Conservation (phyloP, 2,797 vertebrate species). For the Echeneis naucrates region DNA sequence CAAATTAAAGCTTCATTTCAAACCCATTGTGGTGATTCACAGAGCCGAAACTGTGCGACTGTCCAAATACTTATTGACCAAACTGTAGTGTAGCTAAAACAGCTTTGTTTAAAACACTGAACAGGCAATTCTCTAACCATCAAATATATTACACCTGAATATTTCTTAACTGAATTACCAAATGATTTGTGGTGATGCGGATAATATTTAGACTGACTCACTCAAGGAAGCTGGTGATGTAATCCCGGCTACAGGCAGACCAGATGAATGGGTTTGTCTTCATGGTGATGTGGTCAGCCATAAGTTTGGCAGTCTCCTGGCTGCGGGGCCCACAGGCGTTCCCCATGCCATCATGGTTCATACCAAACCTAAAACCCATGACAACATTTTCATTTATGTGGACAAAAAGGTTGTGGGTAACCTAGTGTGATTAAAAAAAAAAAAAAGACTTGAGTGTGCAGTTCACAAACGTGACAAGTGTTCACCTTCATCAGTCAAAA, state of each 20-base stretch:
- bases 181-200: slow-evolving; percentile 57
- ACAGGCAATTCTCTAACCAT: slow-evolving; percentile 25
- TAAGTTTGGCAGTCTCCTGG: slow-evolving; percentile 97
- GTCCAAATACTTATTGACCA: too few species aligned
- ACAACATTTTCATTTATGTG: slow-evolving; percentile 54
- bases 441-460: slow-evolving; percentile 10
- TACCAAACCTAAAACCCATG: slow-evolving; percentile 90
- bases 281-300: slow-evolving; percentile 99
- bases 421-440: slow-evolving; percentile 29
- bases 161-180: slow-evolving; percentile 40
- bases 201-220: slow-evolving; percentile 82
- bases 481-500: slow-evolving; percentile 15
- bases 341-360: slow-evolving; percentile 98
- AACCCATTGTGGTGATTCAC: too few species aligned
- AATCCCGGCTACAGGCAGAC: slow-evolving; percentile 97
- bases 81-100: not conserved
- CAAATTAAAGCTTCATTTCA: too few species aligned
- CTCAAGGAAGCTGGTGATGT: slow-evolving; percentile 99
- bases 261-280: slow-evolving; percentile 98
- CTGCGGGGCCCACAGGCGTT: slow-evolving; percentile 94
- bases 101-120: not conserved
- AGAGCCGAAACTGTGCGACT: too few species aligned
- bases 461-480: slow-evolving; percentile 22
- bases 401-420: slow-evolving; percentile 45
- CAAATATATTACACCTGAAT: slow-evolving; percentile 14